Percentiles rank a stretch among this genome's conserved stretches.
Evolutionary conservation across 2,797 vertebrate species (phyloP).

Genomic region (Eupleurogrammus muticus): DNA sequence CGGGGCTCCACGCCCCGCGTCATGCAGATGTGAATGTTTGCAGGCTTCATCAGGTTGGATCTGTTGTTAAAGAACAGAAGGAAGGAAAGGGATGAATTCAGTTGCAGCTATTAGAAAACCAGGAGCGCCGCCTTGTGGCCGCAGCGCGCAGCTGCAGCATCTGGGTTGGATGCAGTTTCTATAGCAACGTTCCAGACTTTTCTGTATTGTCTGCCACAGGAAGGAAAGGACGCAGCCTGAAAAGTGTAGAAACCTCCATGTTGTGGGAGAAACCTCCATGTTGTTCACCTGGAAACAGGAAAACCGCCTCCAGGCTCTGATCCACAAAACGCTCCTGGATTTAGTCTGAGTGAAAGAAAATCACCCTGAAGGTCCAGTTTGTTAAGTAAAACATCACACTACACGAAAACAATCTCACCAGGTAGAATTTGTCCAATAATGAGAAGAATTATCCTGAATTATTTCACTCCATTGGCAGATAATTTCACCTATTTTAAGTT

Average conservation of each 20-base stretch:
- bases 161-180: conserved; percentile 86
- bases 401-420: neutral
- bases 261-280: conserved; percentile 57
- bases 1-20: neutral
- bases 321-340: too few relatives aligned
- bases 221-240: conserved; percentile 40
- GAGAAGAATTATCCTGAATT: too few relatives aligned
- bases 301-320: too few relatives aligned
- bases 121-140: conserved; percentile 76
- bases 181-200: conserved; percentile 92
- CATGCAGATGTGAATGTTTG: neutral
- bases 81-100: neutral
- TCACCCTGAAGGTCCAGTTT: neutral
- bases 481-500: too few relatives aligned
- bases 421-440: too few relatives aligned
- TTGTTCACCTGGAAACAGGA: too few relatives aligned
- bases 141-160: conserved; percentile 41
- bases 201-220: conserved; percentile 72
- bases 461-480: too few relatives aligned
- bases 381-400: too few relatives aligned
- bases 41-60: neutral
- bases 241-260: too few relatives aligned
- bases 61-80: neutral
- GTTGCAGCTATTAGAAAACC: conserved; percentile 63
- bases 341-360: neutral